Base-by-base conservation (phyloP, 1,140 invertebrate species). In the Pseudachorutes palmiensis region DNA sequence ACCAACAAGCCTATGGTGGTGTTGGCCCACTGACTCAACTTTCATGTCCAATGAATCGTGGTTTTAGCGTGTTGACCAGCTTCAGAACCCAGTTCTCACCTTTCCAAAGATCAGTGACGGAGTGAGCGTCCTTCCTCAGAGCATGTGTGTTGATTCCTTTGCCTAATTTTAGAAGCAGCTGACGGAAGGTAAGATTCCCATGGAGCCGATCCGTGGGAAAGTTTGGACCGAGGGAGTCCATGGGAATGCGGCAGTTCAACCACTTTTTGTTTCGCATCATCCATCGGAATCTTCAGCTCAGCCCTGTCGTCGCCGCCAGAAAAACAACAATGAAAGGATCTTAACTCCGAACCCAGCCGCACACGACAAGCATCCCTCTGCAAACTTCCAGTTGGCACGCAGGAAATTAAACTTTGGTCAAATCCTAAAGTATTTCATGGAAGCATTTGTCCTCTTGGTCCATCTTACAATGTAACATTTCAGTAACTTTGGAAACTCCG, bases 131-230 rank as follows among this genome's bases (percentile, higher is more conserved):
- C 3, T 14, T 55, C 14, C 51, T 55, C 14, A 5, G 51, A 41
- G 36, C 5, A 41, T 41, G 51, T 16, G 24, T 55, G 12, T 14
- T 26, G 51, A 16, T 55, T 14, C 36, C 36, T 41, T 55, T 55
- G 3, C 51, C 51, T 24, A 55, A 55, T 16, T 16, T 55, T 55
- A 55, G 51, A 55, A 55, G 51, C 51, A 55, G 51, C 51, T 55
- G 51, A 55, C 24, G 12, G 51, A 55, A 55, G 51, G 51, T 55
- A 22, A 55, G n/a, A 55, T 55, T 55, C 51, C 51, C 51, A 55
- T 55, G 51, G 51, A 55, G 51, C 36, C 36, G 51, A 26, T 5
- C 51, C 51, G 51, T 55, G 51, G 51, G 51, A 55, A 55, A 55
- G 51, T 26, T 55, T 55, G 12, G 51, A 24, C 24, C 5, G 12